A percentile compares a stretch with the other conserved stretches of the same genome.
phyloP scores from a whole-genome alignment of 1,140 invertebrate genomes.

The Chelonus insularis region DNA sequence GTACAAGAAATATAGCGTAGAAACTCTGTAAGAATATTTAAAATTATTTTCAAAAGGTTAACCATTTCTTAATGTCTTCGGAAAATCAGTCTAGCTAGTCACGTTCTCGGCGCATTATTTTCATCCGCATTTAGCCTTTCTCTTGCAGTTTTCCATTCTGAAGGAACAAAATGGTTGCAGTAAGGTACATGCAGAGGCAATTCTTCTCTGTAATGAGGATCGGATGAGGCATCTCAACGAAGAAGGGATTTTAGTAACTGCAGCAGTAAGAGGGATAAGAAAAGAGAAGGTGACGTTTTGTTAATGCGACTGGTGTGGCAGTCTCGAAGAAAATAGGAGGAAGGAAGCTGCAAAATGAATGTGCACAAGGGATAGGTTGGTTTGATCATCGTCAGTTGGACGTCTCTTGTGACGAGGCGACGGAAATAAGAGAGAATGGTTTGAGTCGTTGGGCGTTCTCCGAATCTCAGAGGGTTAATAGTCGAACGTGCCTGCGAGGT shows the following conservation, averaged over 20 bases:
- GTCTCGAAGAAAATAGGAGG: slow-evolving; percentile 16
- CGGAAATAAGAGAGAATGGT: slow-evolving; percentile 28
- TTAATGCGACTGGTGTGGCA: slow-evolving; percentile 12
- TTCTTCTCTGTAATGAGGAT: slow-evolving; percentile 17
- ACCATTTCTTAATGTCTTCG: slow-evolving; percentile 9
- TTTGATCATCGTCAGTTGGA: slow-evolving; percentile 13
- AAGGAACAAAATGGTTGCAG: neutral
- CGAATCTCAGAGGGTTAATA: slow-evolving; percentile 47
- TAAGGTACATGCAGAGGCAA: slow-evolving; percentile 14
- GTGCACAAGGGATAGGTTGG: slow-evolving; percentile 9
- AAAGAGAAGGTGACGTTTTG: slow-evolving; percentile 14
- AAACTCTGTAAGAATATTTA: no score
- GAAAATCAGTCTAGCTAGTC: neutral
- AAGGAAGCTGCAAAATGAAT: neutral
- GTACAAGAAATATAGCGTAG: no score
- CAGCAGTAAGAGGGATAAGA: neutral
- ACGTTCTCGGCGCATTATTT: neutral
- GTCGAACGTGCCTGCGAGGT: slow-evolving; percentile 42
- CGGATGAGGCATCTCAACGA: slow-evolving; percentile 13
- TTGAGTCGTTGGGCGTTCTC: slow-evolving; percentile 36
- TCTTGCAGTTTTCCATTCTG: neutral
- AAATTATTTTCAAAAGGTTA: neutral
- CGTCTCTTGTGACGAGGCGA: slow-evolving; percentile 3
- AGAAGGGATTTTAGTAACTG: slow-evolving; percentile 14
- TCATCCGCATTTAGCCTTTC: neutral